Base-by-base conservation (phyloP, 2,888 invertebrate genomes). In the Tenthredo mesomela region DNA sequence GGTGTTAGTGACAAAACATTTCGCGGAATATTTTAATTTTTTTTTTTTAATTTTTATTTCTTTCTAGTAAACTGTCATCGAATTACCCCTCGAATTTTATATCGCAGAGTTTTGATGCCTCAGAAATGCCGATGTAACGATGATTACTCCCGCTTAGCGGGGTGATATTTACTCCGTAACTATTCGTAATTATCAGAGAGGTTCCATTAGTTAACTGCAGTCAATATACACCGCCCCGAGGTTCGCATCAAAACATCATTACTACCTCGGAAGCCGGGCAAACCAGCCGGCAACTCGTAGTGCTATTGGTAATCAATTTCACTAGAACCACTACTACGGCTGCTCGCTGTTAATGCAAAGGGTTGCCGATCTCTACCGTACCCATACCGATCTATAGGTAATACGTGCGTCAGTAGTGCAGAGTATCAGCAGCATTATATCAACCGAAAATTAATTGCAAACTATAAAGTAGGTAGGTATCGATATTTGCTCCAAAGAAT, bases 191-290 rank as follows among this genome's bases (percentile, higher is more conserved):
- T 92, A 93, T 93, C 92, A 91, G 91, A 89, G 90, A 92, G 92
- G 91, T 92, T 93, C 93, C 93, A 93, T 93, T 93, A 93, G 93
- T 93, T 92, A 92, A 92, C 92, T 91, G 90, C 91, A 92, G 91
- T 92, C 92, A 91, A 92, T 92, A 92, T 90, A 88, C 89, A 88
- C 85, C 90, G 89, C 89, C 88, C 88, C 89, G 90, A 88, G 90
- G 89, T 90, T 89, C 91, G 90, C 92, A 93, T 93, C 93, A 92
- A 92, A 93, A 93, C 92, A 92, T 93, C 93, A 93, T 93, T 93
- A 93, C 91, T 89, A 91, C 89, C 88, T 87, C 89, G 88, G 87
- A 88, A 88, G 87, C 87, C 67, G 82, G 71, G 77, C 61, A 73
- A 83, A 71, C 84, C 82, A 37, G 15, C 86, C 85, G 84, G 86